Base-by-base conservation (phyloP, 2,797 vertebrate genomes). In the Caiman crocodilus region DNA sequence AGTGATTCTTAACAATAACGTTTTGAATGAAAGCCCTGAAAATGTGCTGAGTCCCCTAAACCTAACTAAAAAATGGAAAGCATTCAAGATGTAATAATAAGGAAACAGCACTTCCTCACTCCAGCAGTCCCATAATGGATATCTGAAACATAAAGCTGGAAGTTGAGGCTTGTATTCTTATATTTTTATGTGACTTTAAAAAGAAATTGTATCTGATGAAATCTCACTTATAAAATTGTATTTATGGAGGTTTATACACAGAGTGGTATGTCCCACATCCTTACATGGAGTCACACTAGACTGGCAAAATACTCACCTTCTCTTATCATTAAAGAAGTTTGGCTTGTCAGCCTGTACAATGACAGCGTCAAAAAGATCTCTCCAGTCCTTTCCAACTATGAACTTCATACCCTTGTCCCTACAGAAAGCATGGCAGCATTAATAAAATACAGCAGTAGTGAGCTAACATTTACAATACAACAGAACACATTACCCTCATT, bases 331-430 rank as follows among this genome's bases (percentile, higher is more conserved):
- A 97, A 99, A 99, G 95, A 99, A 99, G 89, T 98, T 97, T 1
- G 99, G 99, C 95, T 99, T 99, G 95, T 99, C 99, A 0, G 99
- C 99, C 97, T 99, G 99, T 80, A 99, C 99, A 65, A 99, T 99
- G 92, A 99, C 98, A 55, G 99, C 98, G 88, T 99, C 99, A 93
- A 99, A 99, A 85, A 99, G 98, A 96, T 99, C 99, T 90, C 98
- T 97, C 99, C 99, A 99, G 97, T 99, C 99, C 95, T 99, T 99
- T 80, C 99, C 99, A 1, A 99, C 99, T 1, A 99, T 99, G 96
- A 98, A 99, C 81, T 96, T 98, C 99, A 99, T 99, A 65, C 99
- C 99, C 96, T 98, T 98, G 96, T 99, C 98, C 94, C 99, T 99
- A 87, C 73, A 96, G 94, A 77, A 64, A 35, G 80, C 86, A 76